A percentile compares a stretch with the other conserved stretches of the same genome.
These are phyloP conservation scores for Reticulitermes speratus DNA, from an alignment of 1,140 invertebrate genomes.

Conservation along the genomic window DNA sequence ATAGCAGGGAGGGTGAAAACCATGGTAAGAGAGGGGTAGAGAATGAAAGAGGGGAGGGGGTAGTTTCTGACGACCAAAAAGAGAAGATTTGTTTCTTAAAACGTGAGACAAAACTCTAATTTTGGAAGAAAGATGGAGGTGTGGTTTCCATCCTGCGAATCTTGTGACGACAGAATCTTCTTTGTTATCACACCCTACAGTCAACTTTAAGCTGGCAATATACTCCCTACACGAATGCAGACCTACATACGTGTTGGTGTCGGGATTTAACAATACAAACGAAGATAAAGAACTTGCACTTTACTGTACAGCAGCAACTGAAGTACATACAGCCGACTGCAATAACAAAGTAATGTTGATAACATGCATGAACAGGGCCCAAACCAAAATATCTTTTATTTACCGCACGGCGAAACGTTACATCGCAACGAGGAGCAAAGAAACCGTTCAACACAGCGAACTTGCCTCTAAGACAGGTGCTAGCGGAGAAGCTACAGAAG, in stretches of 20 bases:
- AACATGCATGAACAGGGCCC: no score
- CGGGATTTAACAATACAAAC: not conserved
- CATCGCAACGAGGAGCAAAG: no score
- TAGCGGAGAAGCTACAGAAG: no score
- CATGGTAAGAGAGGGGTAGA: not conserved
- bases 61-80: not conserved
- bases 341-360: no score
- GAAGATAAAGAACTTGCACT: not conserved
- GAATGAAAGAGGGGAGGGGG: not conserved
- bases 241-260: no score
- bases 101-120: slow-evolving; percentile 4
- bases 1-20: not conserved
- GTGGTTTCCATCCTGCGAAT: not conserved
- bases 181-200: not conserved
- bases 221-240: not conserved
- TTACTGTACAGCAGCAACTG: not conserved
- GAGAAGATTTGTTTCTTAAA: slow-evolving; percentile 19
- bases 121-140: not conserved
- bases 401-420: no score
- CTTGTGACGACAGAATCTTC: not conserved
- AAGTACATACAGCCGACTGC: not conserved
- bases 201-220: not conserved
- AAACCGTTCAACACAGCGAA: no score
- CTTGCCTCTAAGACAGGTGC: no score
- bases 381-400: no score